Percentiles rank a stretch among this genome's conserved stretches.
Conservation (phyloP, 2,888 invertebrate species). For the Labia minor region DNA sequence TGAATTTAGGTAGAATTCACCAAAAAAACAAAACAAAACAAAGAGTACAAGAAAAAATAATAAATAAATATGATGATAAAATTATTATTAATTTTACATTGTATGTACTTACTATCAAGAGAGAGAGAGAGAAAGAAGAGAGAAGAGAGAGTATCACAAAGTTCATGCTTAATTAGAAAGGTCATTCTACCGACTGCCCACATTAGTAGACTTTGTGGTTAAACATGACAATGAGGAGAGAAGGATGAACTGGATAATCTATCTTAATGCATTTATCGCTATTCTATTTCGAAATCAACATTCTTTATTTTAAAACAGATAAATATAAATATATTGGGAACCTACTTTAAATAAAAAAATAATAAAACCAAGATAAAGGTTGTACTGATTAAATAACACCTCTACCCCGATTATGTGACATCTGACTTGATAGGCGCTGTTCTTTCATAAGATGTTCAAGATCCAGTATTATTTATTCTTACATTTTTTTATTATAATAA, state of each 20-base stretch:
- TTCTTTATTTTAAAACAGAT: too few species aligned
- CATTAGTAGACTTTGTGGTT: neutral
- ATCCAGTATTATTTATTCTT: too few species aligned
- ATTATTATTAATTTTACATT: neutral
- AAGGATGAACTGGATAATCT: neutral
- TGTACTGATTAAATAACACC: too few species aligned
- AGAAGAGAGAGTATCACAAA: too few species aligned
- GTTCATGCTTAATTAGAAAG: neutral
- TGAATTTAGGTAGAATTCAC: neutral
- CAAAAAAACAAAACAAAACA: neutral
- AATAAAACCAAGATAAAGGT: too few species aligned
- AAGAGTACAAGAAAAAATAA: neutral
- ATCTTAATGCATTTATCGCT: neutral
- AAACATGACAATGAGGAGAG: neutral
- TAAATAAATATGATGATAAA: neutral
- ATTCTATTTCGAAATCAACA: too few species aligned
- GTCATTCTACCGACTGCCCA: neutral
- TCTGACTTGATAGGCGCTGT: too few species aligned
- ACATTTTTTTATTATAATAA: too few species aligned
- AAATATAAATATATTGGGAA: too few species aligned
- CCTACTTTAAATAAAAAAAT: too few species aligned
- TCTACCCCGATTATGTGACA: too few species aligned
- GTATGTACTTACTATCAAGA: neutral
- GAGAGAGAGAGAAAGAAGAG: constrained; percentile 2
- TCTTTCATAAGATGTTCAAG: too few species aligned